Evolutionary conservation across 2,113 vertebrate species (phyloP).

Genomic region (Eidolon helvum): DNA sequence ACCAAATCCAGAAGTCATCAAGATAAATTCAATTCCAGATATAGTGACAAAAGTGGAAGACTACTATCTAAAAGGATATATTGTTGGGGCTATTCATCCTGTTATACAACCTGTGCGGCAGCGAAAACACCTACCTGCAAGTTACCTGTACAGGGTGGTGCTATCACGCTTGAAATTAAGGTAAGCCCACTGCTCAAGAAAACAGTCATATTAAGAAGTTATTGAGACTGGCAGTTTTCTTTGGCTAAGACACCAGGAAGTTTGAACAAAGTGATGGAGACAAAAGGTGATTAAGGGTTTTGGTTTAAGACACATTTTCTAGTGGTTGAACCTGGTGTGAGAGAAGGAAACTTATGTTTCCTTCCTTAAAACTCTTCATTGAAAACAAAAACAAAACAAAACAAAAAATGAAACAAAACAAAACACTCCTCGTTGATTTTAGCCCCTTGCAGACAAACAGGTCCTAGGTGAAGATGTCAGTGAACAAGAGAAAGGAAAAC

Average conservation of each 20-base stretch:
- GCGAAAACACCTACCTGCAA: slow-evolving; percentile 89
- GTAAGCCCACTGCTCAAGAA: slow-evolving; percentile 78
- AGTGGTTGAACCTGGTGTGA: not conserved
- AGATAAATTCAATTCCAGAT: slow-evolving; percentile 91
- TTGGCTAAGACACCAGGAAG: not conserved
- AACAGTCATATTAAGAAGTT: not conserved
- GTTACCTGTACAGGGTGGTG: slow-evolving; percentile 92
- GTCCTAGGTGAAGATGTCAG: not conserved
- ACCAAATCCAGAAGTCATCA: slow-evolving; percentile 90
- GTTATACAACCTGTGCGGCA: slow-evolving; percentile 90
- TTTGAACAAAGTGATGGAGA: not conserved
- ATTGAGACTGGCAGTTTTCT: not conserved
- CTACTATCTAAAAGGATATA: slow-evolving; percentile 93
- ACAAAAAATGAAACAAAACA: too few species aligned
- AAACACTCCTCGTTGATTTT: not conserved
- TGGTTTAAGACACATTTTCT: not conserved
- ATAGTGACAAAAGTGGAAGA: slow-evolving; percentile 91
- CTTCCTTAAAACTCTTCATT: not conserved
- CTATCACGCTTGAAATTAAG: slow-evolving; percentile 89
- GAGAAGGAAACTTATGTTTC: not conserved
- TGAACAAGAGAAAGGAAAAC: not conserved
- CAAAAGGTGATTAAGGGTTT: not conserved
- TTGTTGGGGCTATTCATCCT: slow-evolving; percentile 92
- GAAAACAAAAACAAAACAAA: too few species aligned
- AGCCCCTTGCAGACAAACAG: not conserved